Evolutionary conservation across 2,113 vertebrate species (phyloP).

Genomic region (Mobula birostris): DNA sequence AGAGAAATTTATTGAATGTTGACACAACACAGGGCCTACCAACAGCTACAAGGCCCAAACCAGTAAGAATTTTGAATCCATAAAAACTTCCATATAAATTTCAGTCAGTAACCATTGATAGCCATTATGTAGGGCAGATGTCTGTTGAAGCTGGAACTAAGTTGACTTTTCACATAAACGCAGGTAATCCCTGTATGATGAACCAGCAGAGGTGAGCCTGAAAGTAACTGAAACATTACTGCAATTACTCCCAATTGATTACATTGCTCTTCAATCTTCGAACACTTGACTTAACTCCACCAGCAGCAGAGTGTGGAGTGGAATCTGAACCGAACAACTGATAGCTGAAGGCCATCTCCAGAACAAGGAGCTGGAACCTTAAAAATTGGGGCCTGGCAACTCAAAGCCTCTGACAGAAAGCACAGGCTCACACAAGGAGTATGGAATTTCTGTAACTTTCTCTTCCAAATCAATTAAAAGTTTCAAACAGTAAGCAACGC

Average conservation of each 20-base stretch:
- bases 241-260: too few species aligned
- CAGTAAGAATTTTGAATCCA: conserved; percentile 20
- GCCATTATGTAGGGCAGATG: background rate
- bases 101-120: conserved; percentile 8
- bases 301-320: background rate
- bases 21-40: conserved; percentile 19
- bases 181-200: background rate
- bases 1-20: conserved; percentile 30
- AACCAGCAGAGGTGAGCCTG: background rate
- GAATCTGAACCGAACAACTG: background rate
- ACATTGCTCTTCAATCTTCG: background rate
- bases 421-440: background rate
- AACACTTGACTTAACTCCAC: background rate
- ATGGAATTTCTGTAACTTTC: background rate
- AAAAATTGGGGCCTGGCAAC: background rate
- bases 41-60: conserved; percentile 12
- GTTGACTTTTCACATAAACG: background rate
- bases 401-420: background rate
- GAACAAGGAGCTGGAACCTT: background rate
- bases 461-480: background rate
- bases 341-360: background rate
- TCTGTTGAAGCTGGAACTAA: background rate
- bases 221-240: background rate
- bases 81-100: conserved; percentile 23
- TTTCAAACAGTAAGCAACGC: background rate